Conservation (phyloP, 1,140 invertebrate genomes). For the Aphelinus certus region DNA sequence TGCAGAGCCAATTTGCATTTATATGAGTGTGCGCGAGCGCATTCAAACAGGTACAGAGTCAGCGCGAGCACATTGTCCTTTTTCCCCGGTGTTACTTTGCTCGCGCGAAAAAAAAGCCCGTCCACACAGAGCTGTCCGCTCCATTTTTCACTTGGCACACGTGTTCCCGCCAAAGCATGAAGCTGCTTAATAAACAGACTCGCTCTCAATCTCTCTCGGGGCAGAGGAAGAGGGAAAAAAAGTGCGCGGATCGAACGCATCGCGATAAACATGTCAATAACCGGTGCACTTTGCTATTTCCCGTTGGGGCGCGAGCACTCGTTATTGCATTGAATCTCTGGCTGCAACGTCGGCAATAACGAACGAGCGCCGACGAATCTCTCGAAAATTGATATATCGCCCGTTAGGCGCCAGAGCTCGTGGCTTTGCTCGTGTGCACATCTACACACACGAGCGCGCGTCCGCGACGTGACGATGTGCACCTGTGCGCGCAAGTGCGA, state of each 20-base stretch:
- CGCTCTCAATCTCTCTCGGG: no score
- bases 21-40: no score
- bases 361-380: slow-evolving; percentile 13
- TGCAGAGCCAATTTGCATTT: no score
- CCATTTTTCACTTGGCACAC: no score
- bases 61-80: no score
- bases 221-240: neutral
- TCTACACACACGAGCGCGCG: neutral
- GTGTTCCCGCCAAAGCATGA: neutral
- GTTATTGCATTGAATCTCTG: slow-evolving; percentile 16
- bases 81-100: no score
- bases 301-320: neutral
- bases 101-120: no score
- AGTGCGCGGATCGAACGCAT: neutral
- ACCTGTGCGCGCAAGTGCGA: neutral
- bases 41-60: no score
- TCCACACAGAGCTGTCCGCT: no score
- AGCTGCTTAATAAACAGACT: neutral
- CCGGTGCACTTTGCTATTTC: slow-evolving; percentile 23
- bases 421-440: neutral
- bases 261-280: slow-evolving; percentile 35
- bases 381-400: slow-evolving; percentile 26
- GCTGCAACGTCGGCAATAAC: neutral
- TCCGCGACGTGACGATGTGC: neutral
- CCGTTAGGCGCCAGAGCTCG: neutral